Conservation (phyloP, 2,797 vertebrate genomes). For the Peromyscus melanophrys region DNA sequence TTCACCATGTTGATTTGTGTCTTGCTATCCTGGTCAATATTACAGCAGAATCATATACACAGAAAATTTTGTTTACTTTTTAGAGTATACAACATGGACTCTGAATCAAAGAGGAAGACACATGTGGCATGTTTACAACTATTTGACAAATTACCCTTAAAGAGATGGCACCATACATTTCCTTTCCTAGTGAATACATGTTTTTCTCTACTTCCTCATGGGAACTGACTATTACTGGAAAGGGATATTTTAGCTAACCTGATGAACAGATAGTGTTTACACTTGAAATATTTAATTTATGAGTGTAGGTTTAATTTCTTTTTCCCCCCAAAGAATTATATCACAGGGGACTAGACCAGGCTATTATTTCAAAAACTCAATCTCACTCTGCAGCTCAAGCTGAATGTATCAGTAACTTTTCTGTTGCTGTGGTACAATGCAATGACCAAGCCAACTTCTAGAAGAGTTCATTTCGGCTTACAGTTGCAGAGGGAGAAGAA, state of each 20-base stretch:
- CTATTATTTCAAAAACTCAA: neutral
- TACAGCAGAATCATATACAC: neutral
- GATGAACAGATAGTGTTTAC: neutral
- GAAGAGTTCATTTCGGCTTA: neutral
- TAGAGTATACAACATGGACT: neutral
- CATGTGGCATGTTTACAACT: neutral
- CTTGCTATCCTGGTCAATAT: neutral
- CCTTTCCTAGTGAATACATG: neutral
- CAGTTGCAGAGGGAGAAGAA: neutral
- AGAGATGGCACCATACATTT: neutral
- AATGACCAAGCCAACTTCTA: neutral
- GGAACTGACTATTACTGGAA: neutral
- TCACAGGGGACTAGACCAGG: neutral
- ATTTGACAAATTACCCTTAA: neutral
- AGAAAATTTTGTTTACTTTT: neutral
- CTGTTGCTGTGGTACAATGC: neutral
- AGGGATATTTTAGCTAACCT: neutral
- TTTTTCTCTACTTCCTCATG: neutral
- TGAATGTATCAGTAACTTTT: neutral
- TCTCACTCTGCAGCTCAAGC: neutral
- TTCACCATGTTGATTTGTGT: neutral
- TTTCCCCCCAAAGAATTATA: neutral
- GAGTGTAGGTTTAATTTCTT: neutral
- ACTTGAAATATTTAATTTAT: neutral
- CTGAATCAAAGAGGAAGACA: neutral